These are phyloP conservation scores for Hippocampus zosterae DNA, from an alignment of 2,113 vertebrate species.

Conservation along the genomic window DNA sequence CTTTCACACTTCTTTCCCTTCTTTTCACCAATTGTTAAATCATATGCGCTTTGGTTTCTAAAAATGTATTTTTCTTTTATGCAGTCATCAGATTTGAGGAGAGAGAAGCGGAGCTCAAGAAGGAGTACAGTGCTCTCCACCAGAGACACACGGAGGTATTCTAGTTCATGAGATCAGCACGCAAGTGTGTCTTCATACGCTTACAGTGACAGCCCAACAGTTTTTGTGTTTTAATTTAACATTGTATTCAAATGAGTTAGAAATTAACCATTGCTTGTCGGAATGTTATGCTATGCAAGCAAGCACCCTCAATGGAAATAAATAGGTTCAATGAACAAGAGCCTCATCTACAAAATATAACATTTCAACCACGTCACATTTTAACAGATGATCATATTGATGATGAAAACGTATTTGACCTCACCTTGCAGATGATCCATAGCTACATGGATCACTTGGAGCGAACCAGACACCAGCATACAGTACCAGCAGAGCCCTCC, in stretches of 20 bases:
- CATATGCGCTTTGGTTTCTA: background rate
- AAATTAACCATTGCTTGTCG: background rate
- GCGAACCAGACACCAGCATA: slow-evolving; percentile 90
- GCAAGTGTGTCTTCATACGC: background rate
- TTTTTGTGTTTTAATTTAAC: background rate
- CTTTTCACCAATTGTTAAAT: background rate
- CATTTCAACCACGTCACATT: background rate
- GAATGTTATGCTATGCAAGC: background rate
- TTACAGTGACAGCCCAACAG: background rate
- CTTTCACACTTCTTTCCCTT: background rate
- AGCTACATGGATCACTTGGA: slow-evolving; percentile 99
- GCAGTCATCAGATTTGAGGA: slow-evolving; percentile 95
- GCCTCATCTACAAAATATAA: background rate
- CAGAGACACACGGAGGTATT: slow-evolving; percentile 94
- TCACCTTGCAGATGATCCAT: slow-evolving; percentile 88
- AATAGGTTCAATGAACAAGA: background rate
- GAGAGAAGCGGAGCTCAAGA: slow-evolving; percentile 92
- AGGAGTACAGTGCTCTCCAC: slow-evolving; percentile 91
- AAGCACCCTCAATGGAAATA: background rate
- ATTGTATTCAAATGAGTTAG: background rate
- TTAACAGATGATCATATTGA: background rate
- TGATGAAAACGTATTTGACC: background rate
- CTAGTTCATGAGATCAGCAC: background rate
- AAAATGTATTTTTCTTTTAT: slow-evolving; percentile 15
- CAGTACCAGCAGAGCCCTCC: slow-evolving; percentile 74